phyloP scores from a whole-genome alignment of 2,888 invertebrate genomes.

The Amblyjoppa fuscipennis region DNA sequence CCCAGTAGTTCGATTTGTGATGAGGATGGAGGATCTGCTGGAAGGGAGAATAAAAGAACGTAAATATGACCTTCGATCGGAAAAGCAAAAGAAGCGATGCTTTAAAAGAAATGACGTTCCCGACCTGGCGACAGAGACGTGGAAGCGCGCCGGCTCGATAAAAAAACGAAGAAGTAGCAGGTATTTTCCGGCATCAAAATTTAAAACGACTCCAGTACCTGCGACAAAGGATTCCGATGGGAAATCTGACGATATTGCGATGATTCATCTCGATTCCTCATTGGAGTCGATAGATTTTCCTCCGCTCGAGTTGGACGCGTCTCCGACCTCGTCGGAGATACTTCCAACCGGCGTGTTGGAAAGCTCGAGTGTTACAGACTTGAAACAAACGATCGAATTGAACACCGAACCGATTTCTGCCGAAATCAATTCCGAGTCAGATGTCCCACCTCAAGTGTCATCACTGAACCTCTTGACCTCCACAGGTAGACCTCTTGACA shows the following conservation, averaged over 20 bases:
- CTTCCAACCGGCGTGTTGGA: too few relatives aligned
- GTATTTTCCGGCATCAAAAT: conserved; percentile 1
- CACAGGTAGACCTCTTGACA: too few relatives aligned
- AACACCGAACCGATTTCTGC: too few relatives aligned
- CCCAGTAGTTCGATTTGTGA: not conserved
- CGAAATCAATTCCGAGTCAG: too few relatives aligned
- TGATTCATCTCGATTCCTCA: too few relatives aligned
- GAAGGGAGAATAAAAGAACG: conserved; percentile 4
- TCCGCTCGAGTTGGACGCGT: too few relatives aligned
- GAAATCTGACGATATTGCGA: not conserved
- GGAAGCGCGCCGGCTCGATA: not conserved
- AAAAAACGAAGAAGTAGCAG: not conserved
- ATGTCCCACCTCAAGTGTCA: too few relatives aligned
- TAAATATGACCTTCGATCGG: not conserved
- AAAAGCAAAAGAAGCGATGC: conserved; percentile 10
- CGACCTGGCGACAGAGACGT: not conserved
- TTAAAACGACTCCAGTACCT: not conserved
- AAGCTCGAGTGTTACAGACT: too few relatives aligned
- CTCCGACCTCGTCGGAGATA: too few relatives aligned
- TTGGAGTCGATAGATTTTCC: too few relatives aligned
- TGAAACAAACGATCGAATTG: too few relatives aligned
- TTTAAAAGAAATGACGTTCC: not conserved
- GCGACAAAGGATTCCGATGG: not conserved
- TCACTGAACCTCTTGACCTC: too few relatives aligned
- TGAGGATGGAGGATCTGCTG: conserved; percentile 9